These are phyloP conservation scores for Abramis brama DNA, from an alignment of 2,113 vertebrate species.

Conservation along the genomic window DNA sequence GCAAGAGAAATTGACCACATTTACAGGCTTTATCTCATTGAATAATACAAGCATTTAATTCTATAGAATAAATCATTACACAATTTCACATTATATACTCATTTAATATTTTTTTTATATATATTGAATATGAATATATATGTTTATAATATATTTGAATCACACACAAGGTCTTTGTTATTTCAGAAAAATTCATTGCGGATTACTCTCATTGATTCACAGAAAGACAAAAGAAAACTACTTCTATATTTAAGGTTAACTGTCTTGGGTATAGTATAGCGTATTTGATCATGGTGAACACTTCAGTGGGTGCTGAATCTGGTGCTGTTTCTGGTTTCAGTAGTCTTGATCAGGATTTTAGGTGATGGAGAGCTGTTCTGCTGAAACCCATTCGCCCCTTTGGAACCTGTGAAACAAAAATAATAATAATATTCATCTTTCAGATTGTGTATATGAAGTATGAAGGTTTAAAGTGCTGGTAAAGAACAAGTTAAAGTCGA, in stretches of 20 bases:
- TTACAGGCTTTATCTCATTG: neutral
- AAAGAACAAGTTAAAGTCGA: neutral
- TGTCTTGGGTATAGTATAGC: neutral
- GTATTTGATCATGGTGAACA: neutral
- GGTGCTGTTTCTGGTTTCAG: conserved; percentile 71
- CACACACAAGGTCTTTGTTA: too few species aligned
- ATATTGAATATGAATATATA: neutral
- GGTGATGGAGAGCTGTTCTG: conserved; percentile 68
- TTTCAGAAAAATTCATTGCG: neutral
- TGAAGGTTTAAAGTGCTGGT: neutral
- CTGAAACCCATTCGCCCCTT: conserved; percentile 66
- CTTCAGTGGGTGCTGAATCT: conserved; percentile 70
- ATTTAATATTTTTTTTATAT: neutral
- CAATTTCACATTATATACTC: neutral
- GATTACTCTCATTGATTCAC: conserved; percentile 10
- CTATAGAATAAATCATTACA: neutral
- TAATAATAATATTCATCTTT: neutral
- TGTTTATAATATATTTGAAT: neutral
- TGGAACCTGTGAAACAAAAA: conserved; percentile 60
- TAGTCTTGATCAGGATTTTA: conserved; percentile 77
- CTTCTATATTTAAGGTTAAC: neutral
- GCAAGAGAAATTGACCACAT: neutral
- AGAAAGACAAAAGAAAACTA: conserved; percentile 15
- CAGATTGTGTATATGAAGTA: neutral
- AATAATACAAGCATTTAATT: neutral